phyloP scores from a whole-genome alignment of 2,113 vertebrate species.

The Caranx ignobilis region DNA sequence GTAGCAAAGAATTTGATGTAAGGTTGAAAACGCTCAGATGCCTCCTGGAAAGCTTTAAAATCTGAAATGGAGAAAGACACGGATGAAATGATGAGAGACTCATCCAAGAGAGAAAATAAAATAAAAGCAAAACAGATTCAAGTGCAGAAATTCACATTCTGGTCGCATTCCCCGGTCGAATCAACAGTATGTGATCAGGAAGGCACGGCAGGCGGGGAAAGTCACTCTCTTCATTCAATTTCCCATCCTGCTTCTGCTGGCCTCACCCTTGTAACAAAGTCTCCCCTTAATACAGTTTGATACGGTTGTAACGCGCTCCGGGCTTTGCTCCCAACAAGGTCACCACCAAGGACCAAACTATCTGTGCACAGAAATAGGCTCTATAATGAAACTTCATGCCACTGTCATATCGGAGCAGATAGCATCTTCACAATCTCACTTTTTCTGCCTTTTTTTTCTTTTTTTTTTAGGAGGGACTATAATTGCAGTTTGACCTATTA shows the following conservation, averaged over 20 bases:
- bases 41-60: constrained; percentile 94
- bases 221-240: constrained; percentile 51
- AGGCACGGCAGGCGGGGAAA: constrained; percentile 2
- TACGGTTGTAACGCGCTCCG: constrained; percentile 33
- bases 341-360: constrained; percentile 60
- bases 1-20: constrained; percentile 98
- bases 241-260: constrained; percentile 45
- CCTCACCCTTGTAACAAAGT: constrained; percentile 48
- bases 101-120: neutral
- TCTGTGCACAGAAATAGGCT: constrained; percentile 63
- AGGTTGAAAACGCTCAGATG: constrained; percentile 95
- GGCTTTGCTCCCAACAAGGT: constrained; percentile 66
- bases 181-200: constrained; percentile 18
- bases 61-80: constrained; percentile 80
- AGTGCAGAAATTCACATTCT: constrained; percentile 16
- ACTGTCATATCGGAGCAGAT: constrained; percentile 54
- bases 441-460: constrained; percentile 40
- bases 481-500: constrained; percentile 77
- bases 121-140: neutral
- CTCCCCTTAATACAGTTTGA: constrained; percentile 54
- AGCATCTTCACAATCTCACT: constrained; percentile 45
- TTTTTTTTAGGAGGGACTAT: constrained; percentile 37
- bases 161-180: neutral
- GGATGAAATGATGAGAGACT: neutral
- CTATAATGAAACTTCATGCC: constrained; percentile 68